Conservation (phyloP, 2,113 vertebrate species). For the Mustela nigripes region DNA sequence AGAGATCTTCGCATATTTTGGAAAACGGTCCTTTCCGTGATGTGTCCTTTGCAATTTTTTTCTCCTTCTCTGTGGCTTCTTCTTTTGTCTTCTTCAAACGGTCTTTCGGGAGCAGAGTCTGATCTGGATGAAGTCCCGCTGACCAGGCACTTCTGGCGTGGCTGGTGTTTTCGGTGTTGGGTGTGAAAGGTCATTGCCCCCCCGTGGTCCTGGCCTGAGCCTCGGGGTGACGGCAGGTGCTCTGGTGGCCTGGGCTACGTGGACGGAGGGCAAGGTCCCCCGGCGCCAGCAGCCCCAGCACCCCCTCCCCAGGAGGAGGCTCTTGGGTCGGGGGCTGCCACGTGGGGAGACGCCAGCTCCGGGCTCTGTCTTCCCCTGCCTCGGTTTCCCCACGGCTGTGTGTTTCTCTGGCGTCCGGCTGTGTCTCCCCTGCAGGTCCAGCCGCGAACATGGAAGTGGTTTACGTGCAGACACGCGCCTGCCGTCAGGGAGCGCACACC, state of each 20-base stretch:
- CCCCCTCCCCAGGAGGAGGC: background rate
- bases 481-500: background rate
- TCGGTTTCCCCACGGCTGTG: background rate
- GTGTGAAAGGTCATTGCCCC: background rate
- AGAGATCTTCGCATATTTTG: background rate
- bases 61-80: background rate
- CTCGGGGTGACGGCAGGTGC: background rate
- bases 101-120: background rate
- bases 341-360: background rate
- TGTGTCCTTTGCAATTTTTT: background rate
- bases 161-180: background rate
- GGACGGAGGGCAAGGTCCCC: background rate
- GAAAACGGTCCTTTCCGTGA: background rate
- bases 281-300: background rate
- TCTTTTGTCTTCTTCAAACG: background rate
- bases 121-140: background rate
- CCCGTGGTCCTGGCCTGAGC: background rate
- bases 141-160: background rate
- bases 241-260: background rate
- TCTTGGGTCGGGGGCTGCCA: background rate
- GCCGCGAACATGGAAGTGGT: background rate
- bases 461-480: fast-evolving
- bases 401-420: background rate
- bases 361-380: background rate
- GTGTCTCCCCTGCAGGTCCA: background rate